Percentiles rank a stretch among this genome's conserved stretches.
Evolutionary conservation across 2,888 invertebrate genomes (phyloP).

Genomic region (Platerodrilus igneus): DNA sequence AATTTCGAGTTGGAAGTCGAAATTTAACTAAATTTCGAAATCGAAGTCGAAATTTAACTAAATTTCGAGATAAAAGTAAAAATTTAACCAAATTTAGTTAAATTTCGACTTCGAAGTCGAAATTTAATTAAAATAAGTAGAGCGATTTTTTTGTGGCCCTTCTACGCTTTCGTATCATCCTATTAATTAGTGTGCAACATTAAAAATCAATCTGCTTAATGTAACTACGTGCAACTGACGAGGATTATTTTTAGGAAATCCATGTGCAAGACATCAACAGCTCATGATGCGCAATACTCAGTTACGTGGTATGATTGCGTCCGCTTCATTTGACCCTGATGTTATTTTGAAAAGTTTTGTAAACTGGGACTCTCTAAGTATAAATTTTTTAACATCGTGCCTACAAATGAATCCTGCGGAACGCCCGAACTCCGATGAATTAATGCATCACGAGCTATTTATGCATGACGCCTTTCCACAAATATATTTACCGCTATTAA

Average conservation of each 20-base stretch:
- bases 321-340: constrained; percentile 32
- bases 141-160: no score
- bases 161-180: no score
- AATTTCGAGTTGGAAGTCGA: no score
- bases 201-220: no score
- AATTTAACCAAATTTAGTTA: no score
- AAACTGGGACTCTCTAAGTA: constrained; percentile 45
- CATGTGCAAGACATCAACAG: constrained; percentile 48
- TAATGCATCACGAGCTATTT: constrained; percentile 66
- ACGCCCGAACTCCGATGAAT: constrained; percentile 57
- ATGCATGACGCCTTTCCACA: constrained; percentile 62
- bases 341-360: constrained; percentile 46
- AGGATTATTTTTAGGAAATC: constrained; percentile 42
- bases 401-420: constrained; percentile 62
- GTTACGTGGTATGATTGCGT: constrained; percentile 45
- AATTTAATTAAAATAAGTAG: no score
- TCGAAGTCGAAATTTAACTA: no score
- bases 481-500: constrained; percentile 60
- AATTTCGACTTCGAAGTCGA: no score
- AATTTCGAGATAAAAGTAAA: no score
- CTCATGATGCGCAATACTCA: constrained; percentile 48
- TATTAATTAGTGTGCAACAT: no score
- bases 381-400: constrained; percentile 50
- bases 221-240: no score
- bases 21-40: no score